Base-by-base conservation (phyloP, 23 tunicate genomes). In the Styela clava region DNA sequence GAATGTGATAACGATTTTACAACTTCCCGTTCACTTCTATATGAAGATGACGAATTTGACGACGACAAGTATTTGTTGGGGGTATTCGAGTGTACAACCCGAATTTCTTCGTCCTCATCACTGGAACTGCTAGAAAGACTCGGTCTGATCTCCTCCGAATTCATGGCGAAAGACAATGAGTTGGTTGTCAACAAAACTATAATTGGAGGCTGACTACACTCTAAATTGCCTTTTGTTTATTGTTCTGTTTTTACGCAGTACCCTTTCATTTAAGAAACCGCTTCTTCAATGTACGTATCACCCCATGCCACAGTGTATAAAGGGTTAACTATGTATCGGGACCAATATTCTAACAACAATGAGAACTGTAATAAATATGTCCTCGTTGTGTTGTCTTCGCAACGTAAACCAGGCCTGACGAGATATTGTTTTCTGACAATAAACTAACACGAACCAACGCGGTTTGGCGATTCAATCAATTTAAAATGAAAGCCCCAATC, bases 121-220 rank as follows among this genome's bases (percentile, higher is more conserved):
- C 34, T 34, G 64, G 81, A 76, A 44, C 81, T 76, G 65, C 81
- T 76, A 25, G 81, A 76, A 76, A 56, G 37, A 44, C 81, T 76
- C 12, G 31, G 0, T 28, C 29, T 1, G 63, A 36, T 76, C 65
- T 21, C 65, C 29, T 44, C 81, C 63, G 52, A 26, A 76, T 76
- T 76, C 81, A 76, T 76, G 81, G 21, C 37, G 77, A 33, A 71
- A 71, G 77, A 71, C 77, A 71, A 71, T 71, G 29, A 71, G 77
- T 16, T 71, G 77, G 77, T 71, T 71, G 77, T 71, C 77, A 71
- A 71, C 77, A 71, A 71, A 71, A 34, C 31, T 65, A 71, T 71
- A 30, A 31, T 71, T 71, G 35, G 35, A 28, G 77, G 77, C 29
- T 71, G 77, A 71, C 77, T 71, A 71, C 77, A 30, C 56, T 44